phyloP scores from a whole-genome alignment of 2,888 invertebrate genomes.

The Bursaphelenchus okinawaensis region DNA sequence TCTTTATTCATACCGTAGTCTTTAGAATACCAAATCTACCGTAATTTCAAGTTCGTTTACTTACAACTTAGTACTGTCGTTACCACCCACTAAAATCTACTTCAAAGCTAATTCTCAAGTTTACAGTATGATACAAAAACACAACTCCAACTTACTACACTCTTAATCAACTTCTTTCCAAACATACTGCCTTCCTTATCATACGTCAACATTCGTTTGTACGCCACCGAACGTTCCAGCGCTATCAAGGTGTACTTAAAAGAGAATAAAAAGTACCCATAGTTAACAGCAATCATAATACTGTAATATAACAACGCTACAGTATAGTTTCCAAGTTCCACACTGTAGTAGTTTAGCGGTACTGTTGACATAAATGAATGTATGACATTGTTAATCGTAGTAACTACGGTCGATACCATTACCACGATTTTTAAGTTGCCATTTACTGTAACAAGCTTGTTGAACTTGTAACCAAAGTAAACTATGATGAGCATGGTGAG shows the following conservation, averaged over 20 bases:
- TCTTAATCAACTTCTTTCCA: neutral
- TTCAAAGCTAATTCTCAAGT: too few relatives aligned
- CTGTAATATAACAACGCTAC: neutral
- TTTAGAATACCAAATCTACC: too few relatives aligned
- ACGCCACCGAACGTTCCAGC: neutral
- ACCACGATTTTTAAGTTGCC: neutral
- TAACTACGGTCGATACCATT: neutral
- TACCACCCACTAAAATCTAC: too few relatives aligned
- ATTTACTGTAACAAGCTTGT: neutral
- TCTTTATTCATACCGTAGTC: too few relatives aligned
- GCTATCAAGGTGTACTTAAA: neutral
- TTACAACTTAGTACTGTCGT: too few relatives aligned
- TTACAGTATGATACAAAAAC: too few relatives aligned
- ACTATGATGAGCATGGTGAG: neutral
- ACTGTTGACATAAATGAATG: neutral
- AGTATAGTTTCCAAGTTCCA: neutral
- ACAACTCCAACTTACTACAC: neutral
- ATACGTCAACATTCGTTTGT: neutral
- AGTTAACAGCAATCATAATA: neutral
- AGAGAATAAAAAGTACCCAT: neutral
- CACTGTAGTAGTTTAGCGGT: neutral
- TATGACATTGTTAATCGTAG: neutral
- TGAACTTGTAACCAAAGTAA: neutral
- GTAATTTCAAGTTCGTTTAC: too few relatives aligned
- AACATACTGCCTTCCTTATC: neutral